A percentile compares a stretch with the other conserved stretches of the same genome.
Conservation (phyloP, 2,888 invertebrate genomes). For the Ophion ventricosus region DNA sequence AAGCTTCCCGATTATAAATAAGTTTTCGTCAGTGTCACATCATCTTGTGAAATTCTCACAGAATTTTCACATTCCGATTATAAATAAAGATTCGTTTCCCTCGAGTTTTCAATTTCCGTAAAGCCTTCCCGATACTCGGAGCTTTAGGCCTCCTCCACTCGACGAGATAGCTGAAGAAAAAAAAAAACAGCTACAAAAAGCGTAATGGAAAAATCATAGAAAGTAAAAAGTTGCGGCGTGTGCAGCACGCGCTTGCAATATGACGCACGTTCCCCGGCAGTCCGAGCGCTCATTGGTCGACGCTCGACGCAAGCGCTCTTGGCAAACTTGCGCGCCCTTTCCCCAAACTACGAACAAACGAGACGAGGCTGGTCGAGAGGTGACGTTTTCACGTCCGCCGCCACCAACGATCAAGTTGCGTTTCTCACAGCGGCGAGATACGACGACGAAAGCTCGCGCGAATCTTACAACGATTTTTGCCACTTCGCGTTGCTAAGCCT, state of each 20-base stretch:
- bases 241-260: conserved; percentile 36
- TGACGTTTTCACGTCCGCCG: conserved; percentile 32
- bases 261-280: conserved; percentile 54
- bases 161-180: neutral
- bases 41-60: neutral
- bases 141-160: neutral
- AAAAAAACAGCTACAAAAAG: neutral
- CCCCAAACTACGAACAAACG: conserved; percentile 47
- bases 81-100: neutral
- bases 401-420: conserved; percentile 43
- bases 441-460: conserved; percentile 49
- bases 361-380: conserved; percentile 37
- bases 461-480: neutral
- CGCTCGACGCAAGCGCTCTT: conserved; percentile 67
- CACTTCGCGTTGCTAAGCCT: neutral
- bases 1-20: conserved; percentile 18
- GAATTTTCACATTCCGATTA: neutral
- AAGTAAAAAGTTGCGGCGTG: conserved; percentile 15
- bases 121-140: neutral
- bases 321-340: conserved; percentile 56
- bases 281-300: conserved; percentile 61
- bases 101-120: neutral
- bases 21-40: conserved; percentile 5
- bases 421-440: conserved; percentile 34
- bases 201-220: neutral